Base-by-base conservation (phyloP, 2,888 invertebrate species). In the Ophion ventricosus region DNA sequence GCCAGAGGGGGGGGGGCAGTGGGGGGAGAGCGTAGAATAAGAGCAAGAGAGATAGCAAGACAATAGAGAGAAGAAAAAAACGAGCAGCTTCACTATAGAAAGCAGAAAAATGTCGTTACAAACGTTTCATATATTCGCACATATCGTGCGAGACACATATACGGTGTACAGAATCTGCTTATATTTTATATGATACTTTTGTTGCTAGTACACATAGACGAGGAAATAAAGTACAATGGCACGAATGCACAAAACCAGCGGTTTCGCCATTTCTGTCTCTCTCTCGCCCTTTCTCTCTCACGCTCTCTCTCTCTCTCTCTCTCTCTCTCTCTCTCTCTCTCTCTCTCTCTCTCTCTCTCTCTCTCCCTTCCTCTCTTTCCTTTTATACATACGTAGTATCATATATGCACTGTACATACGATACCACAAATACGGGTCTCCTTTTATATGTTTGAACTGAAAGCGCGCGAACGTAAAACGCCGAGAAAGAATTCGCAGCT, bases 191-290 rank as follows among this genome's bases (percentile, higher is more conserved):
- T 56, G 84, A 80, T 78, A 77, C 77, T 77, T 69, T 77, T 77
- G 54, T 69, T 56, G 57, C 40, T 35, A 23, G 20, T 63, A 56
- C 54, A 63, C 73, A 73, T 56, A 76, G 43, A 69, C 64, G 76
- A 80, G 74, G 67, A 84, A 84, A 80, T 80, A 80, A 77, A 77
- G 80, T 77, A 80, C 76, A 80, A 78, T 84, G 69, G 80, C 67
- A 69, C 80, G 74, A 77, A 64, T 80, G 73, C 80, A 80, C 80
- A 84, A 64, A 80, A 67, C 76, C 63, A 0, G 61, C 61, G 66
- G 70, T 57, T 66, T 72, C 35, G 14, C 70, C 57, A 76, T 80
- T 73, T 67, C 54, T 56, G 29, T 63, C 56, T 61, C 29, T 43
- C 40, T 25, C 49, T 23, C 26, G 43, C 72, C 66, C 67, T 17